Base-by-base conservation (phyloP, 2,113 vertebrate species). In the Nanorana parkeri region DNA sequence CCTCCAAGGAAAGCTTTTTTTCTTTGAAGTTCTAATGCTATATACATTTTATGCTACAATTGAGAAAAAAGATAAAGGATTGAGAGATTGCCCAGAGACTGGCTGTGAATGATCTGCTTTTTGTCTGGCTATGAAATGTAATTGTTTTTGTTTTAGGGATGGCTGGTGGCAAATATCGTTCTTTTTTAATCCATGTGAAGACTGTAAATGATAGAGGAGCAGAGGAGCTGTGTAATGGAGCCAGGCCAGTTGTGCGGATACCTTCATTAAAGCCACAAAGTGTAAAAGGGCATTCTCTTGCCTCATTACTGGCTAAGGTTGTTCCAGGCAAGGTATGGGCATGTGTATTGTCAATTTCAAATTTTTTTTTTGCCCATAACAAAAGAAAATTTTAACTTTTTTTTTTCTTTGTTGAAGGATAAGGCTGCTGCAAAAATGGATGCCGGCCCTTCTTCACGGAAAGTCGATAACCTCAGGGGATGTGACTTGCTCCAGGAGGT, bases 81-180 rank as follows among this genome's bases (percentile, higher is more conserved):
- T n/a, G n/a, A n/a, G n/a, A n/a, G n/a, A n/a, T n/a, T n/a, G n/a
- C n/a, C n/a, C n/a, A n/a, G n/a, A n/a, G n/a, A n/a, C n/a, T n/a
- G n/a, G n/a, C n/a, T n/a, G 29, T 32, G 3, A 32, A 5, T 32
- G 29, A 32, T 32, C 2, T 32, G 29, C 29, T 32, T 28, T 67
- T 28, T 66, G 20, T 13, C 17, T 21, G 16, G 1, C 6, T 58
- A 13, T 10, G 24, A 21, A 19, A 15, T 56, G 23, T 84, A 1
- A 0, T 1, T 17, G 3, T 16, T 13, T 5, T 56, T 0, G 16
- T 85, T 88, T 0, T 85, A 99, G 98, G 98, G 74, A 97, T 99
- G 96, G 96, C 97, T 29, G 98, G 98, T 89, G 98, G 98, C 78
- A 99, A 99, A 90, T 99, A 99, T 58, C 97, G 98, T 76, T 99